A percentile compares a stretch with the other conserved stretches of the same genome.
Evolutionary conservation across 1,140 invertebrate genomes (phyloP).

Genomic region (Galleria mellonella): DNA sequence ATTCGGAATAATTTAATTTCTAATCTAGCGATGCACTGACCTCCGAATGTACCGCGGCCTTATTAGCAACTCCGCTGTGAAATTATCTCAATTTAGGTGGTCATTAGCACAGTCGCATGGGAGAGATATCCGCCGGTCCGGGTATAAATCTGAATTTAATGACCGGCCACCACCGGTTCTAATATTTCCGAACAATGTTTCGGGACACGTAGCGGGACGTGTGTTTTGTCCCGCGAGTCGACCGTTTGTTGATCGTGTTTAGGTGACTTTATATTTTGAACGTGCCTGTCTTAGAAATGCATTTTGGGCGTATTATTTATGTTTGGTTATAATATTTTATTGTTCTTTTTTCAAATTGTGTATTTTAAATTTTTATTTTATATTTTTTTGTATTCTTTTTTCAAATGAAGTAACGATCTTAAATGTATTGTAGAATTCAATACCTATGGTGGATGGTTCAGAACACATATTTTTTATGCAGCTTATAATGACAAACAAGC

Average conservation of each 20-base stretch:
- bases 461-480: too few relatives aligned
- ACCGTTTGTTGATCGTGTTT: slow-evolving; percentile 17
- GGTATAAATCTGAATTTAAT: slow-evolving; percentile 57
- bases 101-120: slow-evolving; percentile 71
- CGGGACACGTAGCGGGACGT: slow-evolving; percentile 32
- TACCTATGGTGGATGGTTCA: too few relatives aligned
- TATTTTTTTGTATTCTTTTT: too few relatives aligned
- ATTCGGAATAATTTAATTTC: slow-evolving; percentile 17
- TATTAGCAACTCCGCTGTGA: slow-evolving; percentile 55
- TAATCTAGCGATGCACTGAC: slow-evolving; percentile 26
- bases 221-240: slow-evolving; percentile 17
- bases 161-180: slow-evolving; percentile 27
- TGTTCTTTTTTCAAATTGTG: too few relatives aligned
- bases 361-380: too few relatives aligned
- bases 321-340: slow-evolving; percentile 15
- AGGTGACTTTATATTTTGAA: slow-evolving; percentile 8
- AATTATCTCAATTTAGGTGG: slow-evolving; percentile 38
- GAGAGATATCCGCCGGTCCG: slow-evolving; percentile 66
- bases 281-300: slow-evolving; percentile 4
- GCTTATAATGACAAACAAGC: too few relatives aligned
- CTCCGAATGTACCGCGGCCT: slow-evolving; percentile 18
- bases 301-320: slow-evolving; percentile 29
- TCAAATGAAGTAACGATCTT: too few relatives aligned
- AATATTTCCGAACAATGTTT: slow-evolving; percentile 60
- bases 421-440: too few relatives aligned